Conservation (phyloP, 2,888 invertebrate species). For the Drosophila paranaensis region DNA sequence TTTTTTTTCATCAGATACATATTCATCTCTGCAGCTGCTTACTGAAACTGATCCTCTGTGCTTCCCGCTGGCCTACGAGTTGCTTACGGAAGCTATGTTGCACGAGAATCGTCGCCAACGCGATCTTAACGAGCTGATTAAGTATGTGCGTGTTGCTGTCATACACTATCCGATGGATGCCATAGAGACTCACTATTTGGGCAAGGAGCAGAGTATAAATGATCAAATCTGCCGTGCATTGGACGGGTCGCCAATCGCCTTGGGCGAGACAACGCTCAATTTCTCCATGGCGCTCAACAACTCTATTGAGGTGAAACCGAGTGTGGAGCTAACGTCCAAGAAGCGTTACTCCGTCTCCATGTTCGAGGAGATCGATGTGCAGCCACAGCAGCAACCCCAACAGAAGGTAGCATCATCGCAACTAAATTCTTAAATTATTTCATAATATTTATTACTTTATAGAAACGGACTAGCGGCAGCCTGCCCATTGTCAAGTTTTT, state of each 20-base stretch:
- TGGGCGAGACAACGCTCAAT: slow-evolving; percentile 69
- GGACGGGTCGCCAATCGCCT: slow-evolving; percentile 58
- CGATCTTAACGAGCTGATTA: slow-evolving; percentile 79
- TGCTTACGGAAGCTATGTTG: slow-evolving; percentile 71
- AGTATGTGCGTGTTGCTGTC: slow-evolving; percentile 80
- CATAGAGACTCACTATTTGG: slow-evolving; percentile 66
- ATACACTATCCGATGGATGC: slow-evolving; percentile 71
- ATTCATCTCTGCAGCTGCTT: slow-evolving; percentile 57
- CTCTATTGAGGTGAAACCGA: slow-evolving; percentile 66
- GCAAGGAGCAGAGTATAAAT: slow-evolving; percentile 66
- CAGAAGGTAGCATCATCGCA: slow-evolving; percentile 52
- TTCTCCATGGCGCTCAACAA: slow-evolving; percentile 64
- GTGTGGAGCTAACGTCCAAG: slow-evolving; percentile 38
- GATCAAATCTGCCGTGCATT: slow-evolving; percentile 75
- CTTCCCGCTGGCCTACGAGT: slow-evolving; percentile 80
- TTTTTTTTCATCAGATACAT: slow-evolving; percentile 21
- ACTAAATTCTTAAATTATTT: too few species aligned
- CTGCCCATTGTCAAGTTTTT: slow-evolving; percentile 79
- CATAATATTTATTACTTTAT: background rate
- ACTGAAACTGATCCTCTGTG: slow-evolving; percentile 76
- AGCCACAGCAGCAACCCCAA: slow-evolving; percentile 57
- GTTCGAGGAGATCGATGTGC: slow-evolving; percentile 81
- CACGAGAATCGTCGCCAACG: slow-evolving; percentile 60
- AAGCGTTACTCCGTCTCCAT: slow-evolving; percentile 83
- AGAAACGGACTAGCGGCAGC: slow-evolving; percentile 66